These are phyloP conservation scores for Sogatella furcifera DNA, from an alignment of 1,140 invertebrate species.

Conservation along the genomic window DNA sequence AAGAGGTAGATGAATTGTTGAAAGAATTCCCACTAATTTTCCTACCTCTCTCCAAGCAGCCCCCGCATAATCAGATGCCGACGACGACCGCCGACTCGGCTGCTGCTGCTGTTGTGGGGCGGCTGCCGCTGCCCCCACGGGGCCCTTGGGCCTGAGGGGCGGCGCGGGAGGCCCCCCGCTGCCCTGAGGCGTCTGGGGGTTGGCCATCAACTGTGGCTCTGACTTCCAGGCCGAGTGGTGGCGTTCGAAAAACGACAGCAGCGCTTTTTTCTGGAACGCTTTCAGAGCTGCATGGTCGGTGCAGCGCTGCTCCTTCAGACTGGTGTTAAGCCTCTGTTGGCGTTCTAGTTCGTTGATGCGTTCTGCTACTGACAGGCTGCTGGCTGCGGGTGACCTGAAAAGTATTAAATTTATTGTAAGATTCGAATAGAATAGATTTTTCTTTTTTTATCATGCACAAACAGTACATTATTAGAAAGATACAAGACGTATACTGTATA, in stretches of 20 bases:
- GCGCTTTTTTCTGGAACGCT: conserved; percentile 76
- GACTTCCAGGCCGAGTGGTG: conserved; percentile 52
- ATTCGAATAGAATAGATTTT: no score
- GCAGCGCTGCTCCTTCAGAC: conserved; percentile 31
- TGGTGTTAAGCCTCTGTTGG: conserved; percentile 33
- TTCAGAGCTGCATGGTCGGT: conserved; percentile 54
- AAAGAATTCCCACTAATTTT: neutral
- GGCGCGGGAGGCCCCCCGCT: conserved; percentile 35
- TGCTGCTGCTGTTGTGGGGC: neutral
- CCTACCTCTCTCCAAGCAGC: conserved; percentile 23
- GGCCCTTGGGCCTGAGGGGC: conserved; percentile 43
- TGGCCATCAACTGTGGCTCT: conserved; percentile 40
- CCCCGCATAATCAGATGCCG: conserved; percentile 52
- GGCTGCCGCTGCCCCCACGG: conserved; percentile 28
- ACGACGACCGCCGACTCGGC: conserved; percentile 43
- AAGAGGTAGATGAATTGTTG: no score
- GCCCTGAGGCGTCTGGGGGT: conserved; percentile 13
- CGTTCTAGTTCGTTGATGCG: conserved; percentile 61
- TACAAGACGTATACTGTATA: no score
- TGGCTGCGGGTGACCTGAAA: conserved; percentile 28
- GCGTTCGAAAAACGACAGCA: conserved; percentile 73
- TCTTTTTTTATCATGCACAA: no score
- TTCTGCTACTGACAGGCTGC: conserved; percentile 55
- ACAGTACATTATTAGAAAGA: no score
- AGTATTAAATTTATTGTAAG: no score